Evolutionary conservation across 1,140 invertebrate genomes (phyloP).

Genomic region (Phymorhynchus buccinoides): DNA sequence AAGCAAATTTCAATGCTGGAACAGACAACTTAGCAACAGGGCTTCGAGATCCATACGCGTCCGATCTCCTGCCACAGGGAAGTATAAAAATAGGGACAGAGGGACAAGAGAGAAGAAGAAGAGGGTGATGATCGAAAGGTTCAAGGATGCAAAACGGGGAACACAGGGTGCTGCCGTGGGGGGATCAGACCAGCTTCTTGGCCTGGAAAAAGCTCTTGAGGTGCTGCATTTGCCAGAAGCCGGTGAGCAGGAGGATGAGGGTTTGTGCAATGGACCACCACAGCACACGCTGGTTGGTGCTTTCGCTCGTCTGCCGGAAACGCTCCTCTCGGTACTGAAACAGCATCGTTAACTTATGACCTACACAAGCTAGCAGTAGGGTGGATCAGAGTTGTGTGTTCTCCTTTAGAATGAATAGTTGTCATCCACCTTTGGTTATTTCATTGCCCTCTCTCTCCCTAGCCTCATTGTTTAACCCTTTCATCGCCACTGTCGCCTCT

Average conservation of each 20-base stretch:
- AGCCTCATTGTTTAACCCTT: no score
- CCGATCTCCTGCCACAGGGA: neutral
- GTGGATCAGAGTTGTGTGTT: no score
- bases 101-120: neutral
- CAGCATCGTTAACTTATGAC: neutral
- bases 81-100: neutral
- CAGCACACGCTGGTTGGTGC: constrained; percentile 95
- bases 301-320: constrained; percentile 97
- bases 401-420: no score
- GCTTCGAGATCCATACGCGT: neutral
- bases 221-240: constrained; percentile 99
- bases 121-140: no score
- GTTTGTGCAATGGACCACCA: constrained; percentile 99
- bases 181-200: constrained; percentile 94
- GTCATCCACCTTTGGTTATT: no score
- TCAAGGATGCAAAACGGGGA: neutral
- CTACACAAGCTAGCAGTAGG: no score
- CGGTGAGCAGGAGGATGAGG: constrained; percentile 90
- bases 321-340: constrained; percentile 96
- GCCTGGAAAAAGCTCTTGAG: constrained; percentile 99
- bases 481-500: no score
- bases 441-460: no score
- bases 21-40: no score
- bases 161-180: neutral
- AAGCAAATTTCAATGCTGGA: no score